A percentile compares a stretch with the other conserved stretches of the same genome.
These are phyloP conservation scores for Papilio glaucus DNA, from an alignment of 1,140 invertebrate species.

Conservation along the genomic window DNA sequence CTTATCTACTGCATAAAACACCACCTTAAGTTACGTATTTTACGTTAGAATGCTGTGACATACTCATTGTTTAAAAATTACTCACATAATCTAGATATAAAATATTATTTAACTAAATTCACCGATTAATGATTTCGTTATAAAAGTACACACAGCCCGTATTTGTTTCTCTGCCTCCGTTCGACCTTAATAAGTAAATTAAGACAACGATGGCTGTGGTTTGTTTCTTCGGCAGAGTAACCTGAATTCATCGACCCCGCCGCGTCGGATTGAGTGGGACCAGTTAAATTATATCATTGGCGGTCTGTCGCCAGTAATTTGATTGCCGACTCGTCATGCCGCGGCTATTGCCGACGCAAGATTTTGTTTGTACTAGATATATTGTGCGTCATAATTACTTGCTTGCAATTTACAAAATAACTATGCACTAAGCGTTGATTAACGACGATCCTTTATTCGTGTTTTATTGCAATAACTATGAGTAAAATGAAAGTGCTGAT, in stretches of 20 bases:
- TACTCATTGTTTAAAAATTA: neutral
- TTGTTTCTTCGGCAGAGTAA: constrained; percentile 58
- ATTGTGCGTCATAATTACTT: neutral
- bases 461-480: neutral
- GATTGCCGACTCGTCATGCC: constrained; percentile 51
- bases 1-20: neutral
- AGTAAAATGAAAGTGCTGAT: neutral
- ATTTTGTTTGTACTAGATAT: neutral
- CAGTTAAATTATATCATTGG: constrained; percentile 79
- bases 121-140: neutral
- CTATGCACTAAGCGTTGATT: neutral
- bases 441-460: neutral
- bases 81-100: neutral
- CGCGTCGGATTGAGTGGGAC: constrained; percentile 73
- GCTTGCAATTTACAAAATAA: neutral
- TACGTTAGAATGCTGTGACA: neutral
- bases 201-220: constrained; percentile 26
- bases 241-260: constrained; percentile 68
- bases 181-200: constrained; percentile 10
- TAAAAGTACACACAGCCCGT: neutral
- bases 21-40: neutral
- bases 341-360: neutral
- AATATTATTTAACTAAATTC: neutral
- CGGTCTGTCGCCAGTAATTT: constrained; percentile 67
- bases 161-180: neutral